Evolutionary conservation across 92 coral and sea anemone genomes (phyloP), one percentile per base, ranked within the genome.

Genomic region (Epizoanthus ramosus): DNA sequence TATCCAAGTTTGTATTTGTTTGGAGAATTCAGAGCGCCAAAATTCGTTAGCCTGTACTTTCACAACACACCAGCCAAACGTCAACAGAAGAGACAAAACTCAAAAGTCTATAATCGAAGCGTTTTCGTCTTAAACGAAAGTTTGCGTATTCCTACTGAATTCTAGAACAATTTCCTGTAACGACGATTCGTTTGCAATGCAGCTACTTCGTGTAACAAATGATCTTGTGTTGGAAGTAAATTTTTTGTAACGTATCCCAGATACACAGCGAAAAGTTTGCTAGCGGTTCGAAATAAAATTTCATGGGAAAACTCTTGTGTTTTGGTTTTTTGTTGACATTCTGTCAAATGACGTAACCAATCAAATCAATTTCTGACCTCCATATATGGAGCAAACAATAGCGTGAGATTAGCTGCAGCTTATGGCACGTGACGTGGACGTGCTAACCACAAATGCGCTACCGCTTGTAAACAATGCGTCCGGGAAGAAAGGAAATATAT

Each of bases 311-410:
- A 90, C 92, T 90, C 92, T 83, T 80, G 84, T 91, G 95, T 91
- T 89, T 91, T 83, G 91, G 94, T 93, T 91, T 89, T 89, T 84
- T 93, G 98, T 93, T 93, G 98, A 93, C 98, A 93, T 93, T 85
- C 95, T 93, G 98, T 93, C 95, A 91, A 79, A 85, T 83, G 91
- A 89, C 90, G 85, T 88, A 75, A 85, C 94, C 97, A 93, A 93
- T 93, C 93, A 85, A 85, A 93, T 83, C 88, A 39, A 79, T 57
- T 84, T 84, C 83, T 43, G 60, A 18, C 72, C 66, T 73, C 98
- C 98, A 91, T 84, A 93, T 93, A 65, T 86, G 98, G 98, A 9
- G 16, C 21, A 39, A 77, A 77, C 59, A 77, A 77, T 77, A 61
- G 82, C 82, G 58, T 77, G 82, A 77, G 82, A 77, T 77, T 39